These are phyloP conservation scores for Gadopsis marmoratus DNA, from an alignment of 2,797 vertebrate species.

Conservation along the genomic window DNA sequence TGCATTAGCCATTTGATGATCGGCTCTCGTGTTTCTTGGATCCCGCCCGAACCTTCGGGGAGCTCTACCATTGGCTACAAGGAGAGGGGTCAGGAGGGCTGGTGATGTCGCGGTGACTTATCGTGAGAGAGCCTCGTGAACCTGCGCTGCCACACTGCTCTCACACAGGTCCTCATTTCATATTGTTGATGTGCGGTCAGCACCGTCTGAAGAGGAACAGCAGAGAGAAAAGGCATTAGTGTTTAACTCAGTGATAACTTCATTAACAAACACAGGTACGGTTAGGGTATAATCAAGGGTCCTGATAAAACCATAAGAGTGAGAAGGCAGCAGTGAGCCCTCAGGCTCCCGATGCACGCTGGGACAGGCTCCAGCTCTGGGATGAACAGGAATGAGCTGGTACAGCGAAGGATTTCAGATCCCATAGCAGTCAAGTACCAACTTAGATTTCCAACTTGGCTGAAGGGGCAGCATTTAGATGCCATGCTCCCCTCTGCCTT, in stretches of 20 bases:
- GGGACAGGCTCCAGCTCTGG: slow-evolving; percentile 9
- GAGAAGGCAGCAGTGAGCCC: neutral
- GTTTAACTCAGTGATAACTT: neutral
- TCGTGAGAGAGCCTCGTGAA: slow-evolving; percentile 75
- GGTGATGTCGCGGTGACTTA: slow-evolving; percentile 73
- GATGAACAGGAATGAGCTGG: neutral
- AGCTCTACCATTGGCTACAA: slow-evolving; percentile 76
- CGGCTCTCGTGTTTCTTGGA: slow-evolving; percentile 65
- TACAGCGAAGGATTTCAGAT: neutral
- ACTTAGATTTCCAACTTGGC: neutral
- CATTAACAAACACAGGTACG: neutral
- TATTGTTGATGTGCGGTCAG: slow-evolving; percentile 98
- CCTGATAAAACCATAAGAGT: neutral
- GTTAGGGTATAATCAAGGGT: neutral
- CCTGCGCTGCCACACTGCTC: slow-evolving; percentile 81
- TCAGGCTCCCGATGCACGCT: slow-evolving; percentile 17
- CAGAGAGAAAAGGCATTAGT: neutral
- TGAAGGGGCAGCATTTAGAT: neutral
- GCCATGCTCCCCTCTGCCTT: neutral
- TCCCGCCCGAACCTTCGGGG: slow-evolving; percentile 65
- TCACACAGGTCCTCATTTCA: slow-evolving; percentile 84
- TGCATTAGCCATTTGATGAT: slow-evolving; percentile 64
- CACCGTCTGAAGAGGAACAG: slow-evolving; percentile 87
- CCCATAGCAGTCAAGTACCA: neutral
- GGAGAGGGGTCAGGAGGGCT: slow-evolving; percentile 62